Conservation (phyloP, 2,113 vertebrate species). For the Hippocampus barbouri region DNA sequence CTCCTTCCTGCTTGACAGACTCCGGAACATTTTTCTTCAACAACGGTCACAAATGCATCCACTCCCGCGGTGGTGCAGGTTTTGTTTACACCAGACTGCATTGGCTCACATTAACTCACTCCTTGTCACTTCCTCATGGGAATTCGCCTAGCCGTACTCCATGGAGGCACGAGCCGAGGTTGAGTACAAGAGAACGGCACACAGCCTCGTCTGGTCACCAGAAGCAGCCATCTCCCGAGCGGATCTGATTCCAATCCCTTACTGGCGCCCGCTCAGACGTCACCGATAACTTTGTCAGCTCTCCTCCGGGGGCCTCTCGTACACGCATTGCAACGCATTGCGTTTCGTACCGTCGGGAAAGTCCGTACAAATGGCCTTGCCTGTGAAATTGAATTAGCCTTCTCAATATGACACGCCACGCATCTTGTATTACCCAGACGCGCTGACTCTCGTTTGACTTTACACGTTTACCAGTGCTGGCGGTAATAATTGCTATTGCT, state of each 20-base stretch:
- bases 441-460: conserved; percentile 12
- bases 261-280: conserved; percentile 40
- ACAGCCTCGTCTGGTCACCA: conserved; percentile 36
- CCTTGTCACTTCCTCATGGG: conserved; percentile 28
- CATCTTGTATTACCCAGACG: conserved; percentile 28
- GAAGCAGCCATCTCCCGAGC: conserved; percentile 41
- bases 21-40: not conserved
- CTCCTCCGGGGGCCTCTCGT: too few relatives aligned
- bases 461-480: conserved; percentile 5
- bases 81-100: conserved; percentile 64
- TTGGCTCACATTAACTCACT: conserved; percentile 31
- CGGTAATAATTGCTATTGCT: conserved; percentile 13
- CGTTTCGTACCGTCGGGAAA: not conserved
- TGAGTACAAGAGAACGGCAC: not conserved
- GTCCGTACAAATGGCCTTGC: conserved; percentile 64
- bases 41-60: not conserved
- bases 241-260: conserved; percentile 51
- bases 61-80: conserved; percentile 24
- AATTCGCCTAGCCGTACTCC: conserved; percentile 44
- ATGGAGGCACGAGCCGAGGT: conserved; percentile 17
- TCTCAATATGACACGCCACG: conserved; percentile 56
- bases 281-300: conserved; percentile 32
- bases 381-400: conserved; percentile 66
- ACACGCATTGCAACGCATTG: too few relatives aligned
- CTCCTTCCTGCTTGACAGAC: not conserved